These are phyloP conservation scores for Heteromyza rotundicornis DNA, from an alignment of 2,888 invertebrate genomes.

Conservation along the genomic window DNA sequence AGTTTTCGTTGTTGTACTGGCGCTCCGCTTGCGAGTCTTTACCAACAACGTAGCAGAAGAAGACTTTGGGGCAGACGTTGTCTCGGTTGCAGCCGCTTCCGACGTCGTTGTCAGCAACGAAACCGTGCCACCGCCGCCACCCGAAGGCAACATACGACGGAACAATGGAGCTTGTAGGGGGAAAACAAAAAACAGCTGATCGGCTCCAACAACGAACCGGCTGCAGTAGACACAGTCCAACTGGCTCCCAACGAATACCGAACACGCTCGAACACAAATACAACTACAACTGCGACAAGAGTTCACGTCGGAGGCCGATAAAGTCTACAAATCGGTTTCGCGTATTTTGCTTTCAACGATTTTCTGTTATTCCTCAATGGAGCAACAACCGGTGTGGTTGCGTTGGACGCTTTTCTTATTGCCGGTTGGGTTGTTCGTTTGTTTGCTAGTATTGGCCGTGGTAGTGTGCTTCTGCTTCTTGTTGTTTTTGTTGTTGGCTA, in stretches of 20 bases:
- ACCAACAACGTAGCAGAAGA: not conserved
- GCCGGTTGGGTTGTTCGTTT: not conserved
- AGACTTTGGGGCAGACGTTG: not conserved
- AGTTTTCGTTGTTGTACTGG: slow-evolving; percentile 19
- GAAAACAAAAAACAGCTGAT: slow-evolving; percentile 9
- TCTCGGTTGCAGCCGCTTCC: too few relatives aligned
- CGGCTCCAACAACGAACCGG: not conserved
- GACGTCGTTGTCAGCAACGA: not conserved
- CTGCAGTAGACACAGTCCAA: too few relatives aligned
- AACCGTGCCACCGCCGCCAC: not conserved
- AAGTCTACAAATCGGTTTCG: slow-evolving; percentile 13
- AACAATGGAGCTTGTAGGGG: not conserved
- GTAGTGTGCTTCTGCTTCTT: not conserved
- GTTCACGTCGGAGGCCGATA: too few relatives aligned
- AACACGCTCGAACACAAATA: too few relatives aligned
- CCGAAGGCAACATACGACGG: not conserved
- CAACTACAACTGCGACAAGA: slow-evolving; percentile 1
- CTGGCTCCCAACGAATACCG: too few relatives aligned
- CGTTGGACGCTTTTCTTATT: not conserved
- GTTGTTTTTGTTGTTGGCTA: not conserved
- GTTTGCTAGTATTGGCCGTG: not conserved
- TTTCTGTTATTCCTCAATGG: slow-evolving; percentile 19
- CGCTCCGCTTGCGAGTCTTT: not conserved
- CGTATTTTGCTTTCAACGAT: not conserved
- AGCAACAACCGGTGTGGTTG: slow-evolving; percentile 12